Percentiles rank a stretch among this genome's conserved stretches.
Evolutionary conservation across 2,797 vertebrate species (phyloP).

Genomic region (Galago senegalensis): DNA sequence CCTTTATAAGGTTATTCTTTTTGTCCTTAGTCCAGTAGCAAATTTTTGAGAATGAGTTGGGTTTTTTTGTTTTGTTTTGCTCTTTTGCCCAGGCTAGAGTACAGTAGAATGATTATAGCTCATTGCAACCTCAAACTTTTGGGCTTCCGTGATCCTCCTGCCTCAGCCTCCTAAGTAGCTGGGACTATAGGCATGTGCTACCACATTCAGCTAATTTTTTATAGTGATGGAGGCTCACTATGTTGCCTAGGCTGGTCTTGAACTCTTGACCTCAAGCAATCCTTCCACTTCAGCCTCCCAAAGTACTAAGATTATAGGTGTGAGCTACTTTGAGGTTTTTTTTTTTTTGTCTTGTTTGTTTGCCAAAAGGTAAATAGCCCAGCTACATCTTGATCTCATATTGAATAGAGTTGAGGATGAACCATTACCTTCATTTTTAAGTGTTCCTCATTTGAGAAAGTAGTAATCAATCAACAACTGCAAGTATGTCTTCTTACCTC

Average conservation of each 20-base stretch:
- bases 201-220: background rate
- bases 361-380: background rate
- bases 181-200: background rate
- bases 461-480: background rate
- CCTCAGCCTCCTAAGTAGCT: background rate
- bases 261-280: background rate
- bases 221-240: background rate
- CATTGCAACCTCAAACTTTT: background rate
- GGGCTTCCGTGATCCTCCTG: background rate
- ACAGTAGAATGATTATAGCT: background rate
- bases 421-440: constrained; percentile 33
- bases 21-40: constrained; percentile 14
- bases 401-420: constrained; percentile 16
- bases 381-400: constrained; percentile 10
- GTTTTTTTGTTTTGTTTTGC: background rate
- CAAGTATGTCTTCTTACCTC: background rate
- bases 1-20: constrained; percentile 28
- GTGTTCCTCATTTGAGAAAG: background rate
- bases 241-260: background rate
- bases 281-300: background rate
- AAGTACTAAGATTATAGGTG: background rate
- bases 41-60: constrained; percentile 27
- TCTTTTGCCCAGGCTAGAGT: background rate
- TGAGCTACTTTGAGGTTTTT: background rate
- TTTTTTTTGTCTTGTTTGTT: constrained; percentile 3